Percentiles rank a stretch among this genome's conserved stretches.
Conservation (phyloP, 2,888 invertebrate species). For the Acrobasis suavella region DNA sequence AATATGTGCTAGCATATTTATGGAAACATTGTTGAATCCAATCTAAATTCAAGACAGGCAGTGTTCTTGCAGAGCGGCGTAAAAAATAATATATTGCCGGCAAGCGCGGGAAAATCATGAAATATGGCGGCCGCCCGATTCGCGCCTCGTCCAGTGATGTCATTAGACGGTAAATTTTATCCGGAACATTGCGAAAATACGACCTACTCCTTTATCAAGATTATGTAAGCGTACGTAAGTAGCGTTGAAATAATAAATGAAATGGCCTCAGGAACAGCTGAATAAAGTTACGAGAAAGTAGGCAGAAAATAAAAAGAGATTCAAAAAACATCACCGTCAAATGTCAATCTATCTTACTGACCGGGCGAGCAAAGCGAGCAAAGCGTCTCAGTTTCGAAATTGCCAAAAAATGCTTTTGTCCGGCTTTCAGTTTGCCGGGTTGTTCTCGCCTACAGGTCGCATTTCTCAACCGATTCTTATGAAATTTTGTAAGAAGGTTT, state of each 20-base stretch:
- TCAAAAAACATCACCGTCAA: too few relatives aligned
- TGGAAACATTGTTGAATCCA: conserved; percentile 22
- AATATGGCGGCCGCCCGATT: conserved; percentile 62
- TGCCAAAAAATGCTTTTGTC: too few relatives aligned
- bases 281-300: neutral
- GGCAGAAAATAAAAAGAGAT: too few relatives aligned
- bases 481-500: too few relatives aligned
- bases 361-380: too few relatives aligned
- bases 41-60: conserved; percentile 50
- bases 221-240: neutral
- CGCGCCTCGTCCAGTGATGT: conserved; percentile 54
- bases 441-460: too few relatives aligned
- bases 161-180: conserved; percentile 69
- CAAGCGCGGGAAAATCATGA: conserved; percentile 70
- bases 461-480: too few relatives aligned
- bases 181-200: conserved; percentile 29
- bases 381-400: too few relatives aligned
- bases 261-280: neutral
- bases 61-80: conserved; percentile 36
- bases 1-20: neutral
- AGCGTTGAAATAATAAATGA: conserved; percentile 9
- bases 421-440: too few relatives aligned
- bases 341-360: too few relatives aligned
- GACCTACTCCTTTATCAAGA: conserved; percentile 14
- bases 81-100: conserved; percentile 63